Evolutionary conservation across 1,140 invertebrate species (phyloP).

Genomic region (Macrobrachium nipponense): DNA sequence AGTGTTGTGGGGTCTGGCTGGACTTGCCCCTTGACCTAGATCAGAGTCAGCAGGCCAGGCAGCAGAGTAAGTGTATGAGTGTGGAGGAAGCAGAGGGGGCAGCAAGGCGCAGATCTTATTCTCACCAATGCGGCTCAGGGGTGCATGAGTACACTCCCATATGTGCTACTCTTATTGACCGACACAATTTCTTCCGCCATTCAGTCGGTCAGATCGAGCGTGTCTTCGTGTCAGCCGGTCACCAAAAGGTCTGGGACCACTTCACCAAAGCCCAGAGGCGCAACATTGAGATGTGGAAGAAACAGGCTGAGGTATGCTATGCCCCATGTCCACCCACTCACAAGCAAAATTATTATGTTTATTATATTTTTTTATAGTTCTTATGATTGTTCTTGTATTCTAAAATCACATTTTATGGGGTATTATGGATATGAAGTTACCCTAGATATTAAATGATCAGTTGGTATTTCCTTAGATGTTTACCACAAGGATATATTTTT

Average conservation of each 20-base stretch:
- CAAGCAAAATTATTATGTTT: neutral
- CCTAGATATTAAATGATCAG: too few relatives aligned
- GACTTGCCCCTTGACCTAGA: constrained; percentile 31
- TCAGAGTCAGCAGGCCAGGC: constrained; percentile 58
- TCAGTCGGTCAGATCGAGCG: constrained; percentile 97
- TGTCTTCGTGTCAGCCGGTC: constrained; percentile 91
- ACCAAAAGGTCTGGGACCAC: constrained; percentile 99
- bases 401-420: too few relatives aligned
- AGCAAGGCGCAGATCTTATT: neutral
- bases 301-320: constrained; percentile 90
- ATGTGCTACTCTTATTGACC: constrained; percentile 56
- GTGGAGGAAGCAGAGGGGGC: constrained; percentile 11
- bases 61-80: constrained; percentile 47
- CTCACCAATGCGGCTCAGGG: constrained; percentile 17
- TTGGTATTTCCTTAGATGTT: too few relatives aligned
- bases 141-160: constrained; percentile 68
- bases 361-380: neutral
- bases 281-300: constrained; percentile 98
- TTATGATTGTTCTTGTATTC: too few relatives aligned
- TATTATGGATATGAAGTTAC: too few relatives aligned
- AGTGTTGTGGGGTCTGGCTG: constrained; percentile 10
- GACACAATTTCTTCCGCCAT: constrained; percentile 63
- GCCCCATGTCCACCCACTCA: constrained; percentile 29
- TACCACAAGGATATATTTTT: too few relatives aligned
- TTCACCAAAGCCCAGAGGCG: constrained; percentile 98